phyloP scores from a whole-genome alignment of 1,140 invertebrate genomes.

The Anoplolepis gracilipes region DNA sequence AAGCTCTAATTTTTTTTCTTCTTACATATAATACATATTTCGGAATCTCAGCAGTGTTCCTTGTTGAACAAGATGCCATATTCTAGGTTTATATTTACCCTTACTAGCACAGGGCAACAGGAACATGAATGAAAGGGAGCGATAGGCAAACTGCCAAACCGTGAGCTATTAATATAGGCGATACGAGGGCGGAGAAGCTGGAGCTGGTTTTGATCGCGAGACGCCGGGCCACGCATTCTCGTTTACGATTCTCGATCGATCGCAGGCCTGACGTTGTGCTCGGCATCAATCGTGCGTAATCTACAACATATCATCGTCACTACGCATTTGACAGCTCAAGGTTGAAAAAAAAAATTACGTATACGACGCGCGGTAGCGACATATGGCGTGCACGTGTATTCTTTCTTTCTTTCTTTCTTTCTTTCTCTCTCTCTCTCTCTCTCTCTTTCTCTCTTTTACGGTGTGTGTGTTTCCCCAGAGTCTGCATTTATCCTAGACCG shows the following conservation, averaged over 20 bases:
- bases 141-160: constrained; percentile 79
- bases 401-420: constrained; percentile 10
- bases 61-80: constrained; percentile 28
- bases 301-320: not conserved
- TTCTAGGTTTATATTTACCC: constrained; percentile 74
- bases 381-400: constrained; percentile 75
- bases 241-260: constrained; percentile 44
- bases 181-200: constrained; percentile 66
- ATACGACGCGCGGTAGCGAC: constrained; percentile 37
- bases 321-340: constrained; percentile 54
- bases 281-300: not conserved
- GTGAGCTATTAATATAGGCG: constrained; percentile 75
- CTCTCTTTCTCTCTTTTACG: constrained; percentile 12
- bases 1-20: constrained; percentile 1
- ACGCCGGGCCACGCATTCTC: constrained; percentile 39
- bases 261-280: not conserved
- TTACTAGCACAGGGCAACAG: constrained; percentile 68
- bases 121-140: constrained; percentile 76
- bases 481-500: constrained; percentile 69
- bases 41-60: not conserved
- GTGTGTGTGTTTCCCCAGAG: constrained; percentile 53
- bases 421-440: constrained; percentile 19
- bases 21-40: not conserved
- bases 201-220: constrained; percentile 52
- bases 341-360: constrained; percentile 68